Conservation (phyloP, 2,888 invertebrate genomes). For the Coelinius sp. region DNA sequence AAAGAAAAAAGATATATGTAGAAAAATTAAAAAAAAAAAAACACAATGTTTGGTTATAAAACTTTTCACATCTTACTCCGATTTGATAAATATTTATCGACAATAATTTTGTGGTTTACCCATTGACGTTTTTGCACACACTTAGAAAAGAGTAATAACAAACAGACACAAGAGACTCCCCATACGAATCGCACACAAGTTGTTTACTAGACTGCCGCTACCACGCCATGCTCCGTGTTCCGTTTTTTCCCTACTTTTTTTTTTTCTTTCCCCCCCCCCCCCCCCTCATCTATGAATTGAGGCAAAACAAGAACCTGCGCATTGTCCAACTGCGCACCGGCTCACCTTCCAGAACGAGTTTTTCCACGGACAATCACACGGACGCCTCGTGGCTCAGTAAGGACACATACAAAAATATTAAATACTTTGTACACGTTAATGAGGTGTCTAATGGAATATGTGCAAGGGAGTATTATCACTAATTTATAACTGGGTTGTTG, state of each 20-base stretch:
- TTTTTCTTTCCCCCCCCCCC: slow-evolving; percentile 46
- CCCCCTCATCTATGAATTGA: slow-evolving; percentile 47
- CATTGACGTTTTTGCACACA: slow-evolving; percentile 21
- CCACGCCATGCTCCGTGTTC: slow-evolving; percentile 63
- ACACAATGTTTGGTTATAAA: slow-evolving; percentile 8
- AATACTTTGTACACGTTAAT: neutral
- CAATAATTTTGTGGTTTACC: neutral
- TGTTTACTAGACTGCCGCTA: slow-evolving; percentile 68
- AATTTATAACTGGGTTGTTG: neutral
- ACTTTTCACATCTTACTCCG: neutral
- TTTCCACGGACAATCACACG: slow-evolving; percentile 51
- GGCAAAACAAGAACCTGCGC: slow-evolving; percentile 69
- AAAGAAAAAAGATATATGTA: slow-evolving; percentile 2
- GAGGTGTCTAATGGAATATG: neutral
- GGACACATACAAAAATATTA: slow-evolving; percentile 14
- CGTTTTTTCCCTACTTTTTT: slow-evolving; percentile 46
- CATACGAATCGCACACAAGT: slow-evolving; percentile 66
- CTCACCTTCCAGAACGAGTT: slow-evolving; percentile 66
- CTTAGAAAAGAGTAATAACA: slow-evolving; percentile 29
- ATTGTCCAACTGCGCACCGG: slow-evolving; percentile 60
- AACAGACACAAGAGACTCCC: slow-evolving; percentile 52
- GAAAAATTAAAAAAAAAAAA: slow-evolving; percentile 16
- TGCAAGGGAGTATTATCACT: neutral
- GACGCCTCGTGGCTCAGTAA: slow-evolving; percentile 21
- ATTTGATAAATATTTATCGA: neutral